Conservation (phyloP, 2,888 invertebrate species). For the Notocelia uddmanniana region DNA sequence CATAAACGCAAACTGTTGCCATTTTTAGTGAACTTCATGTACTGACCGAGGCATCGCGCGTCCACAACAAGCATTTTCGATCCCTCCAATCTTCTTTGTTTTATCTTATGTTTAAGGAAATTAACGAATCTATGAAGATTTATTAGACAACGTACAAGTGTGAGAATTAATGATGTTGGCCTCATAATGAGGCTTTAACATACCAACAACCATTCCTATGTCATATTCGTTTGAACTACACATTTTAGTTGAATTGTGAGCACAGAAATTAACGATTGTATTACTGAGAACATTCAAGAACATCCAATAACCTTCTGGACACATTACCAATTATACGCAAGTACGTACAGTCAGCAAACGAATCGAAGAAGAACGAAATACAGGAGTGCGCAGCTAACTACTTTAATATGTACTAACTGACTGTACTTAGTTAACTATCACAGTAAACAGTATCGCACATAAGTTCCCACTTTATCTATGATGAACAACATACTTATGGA, state of each 20-base stretch:
- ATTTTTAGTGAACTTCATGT: too few species aligned
- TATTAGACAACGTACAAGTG: constrained; percentile 20
- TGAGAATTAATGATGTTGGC: constrained; percentile 19
- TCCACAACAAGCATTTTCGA: too few species aligned
- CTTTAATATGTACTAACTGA: background rate
- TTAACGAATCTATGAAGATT: constrained; percentile 19
- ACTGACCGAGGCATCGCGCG: too few species aligned
- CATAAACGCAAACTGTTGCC: too few species aligned
- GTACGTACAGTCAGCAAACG: background rate
- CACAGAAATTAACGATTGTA: constrained; percentile 35
- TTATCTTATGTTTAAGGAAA: too few species aligned
- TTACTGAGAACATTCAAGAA: constrained; percentile 7
- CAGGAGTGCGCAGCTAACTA: background rate
- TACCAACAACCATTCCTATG: constrained; percentile 29
- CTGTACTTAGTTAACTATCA: background rate
- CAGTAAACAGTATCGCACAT: background rate
- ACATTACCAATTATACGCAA: background rate
- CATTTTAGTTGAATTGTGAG: constrained; percentile 22
- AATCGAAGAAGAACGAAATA: too few species aligned
- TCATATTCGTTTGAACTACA: constrained; percentile 10
- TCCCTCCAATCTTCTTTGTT: too few species aligned
- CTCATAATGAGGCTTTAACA: constrained; percentile 35
- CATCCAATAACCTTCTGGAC: background rate
- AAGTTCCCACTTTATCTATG: background rate
- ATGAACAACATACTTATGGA: background rate